These are phyloP conservation scores for Pentamera pediparva DNA, from an alignment of 53 echinoderm and acorn worm genomes.

Conservation along the genomic window DNA sequence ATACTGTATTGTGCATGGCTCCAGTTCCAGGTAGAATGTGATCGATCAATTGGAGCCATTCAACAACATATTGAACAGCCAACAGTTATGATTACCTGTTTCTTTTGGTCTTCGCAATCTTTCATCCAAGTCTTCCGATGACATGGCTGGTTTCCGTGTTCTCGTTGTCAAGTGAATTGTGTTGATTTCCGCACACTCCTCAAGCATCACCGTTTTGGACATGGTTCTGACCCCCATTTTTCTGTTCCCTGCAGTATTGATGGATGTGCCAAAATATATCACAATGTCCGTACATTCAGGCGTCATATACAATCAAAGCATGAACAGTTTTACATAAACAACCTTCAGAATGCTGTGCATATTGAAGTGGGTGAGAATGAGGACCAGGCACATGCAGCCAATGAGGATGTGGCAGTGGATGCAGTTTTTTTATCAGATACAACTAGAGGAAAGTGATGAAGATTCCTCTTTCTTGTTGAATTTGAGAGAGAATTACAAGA, in stretches of 20 bases:
- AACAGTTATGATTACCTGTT: no score
- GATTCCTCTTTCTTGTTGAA: conserved; percentile 12
- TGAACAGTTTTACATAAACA: conserved; percentile 6
- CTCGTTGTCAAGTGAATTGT: background rate
- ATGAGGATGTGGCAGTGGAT: background rate
- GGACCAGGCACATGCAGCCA: background rate
- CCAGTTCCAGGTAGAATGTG: no score
- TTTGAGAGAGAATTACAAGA: conserved; percentile 2
- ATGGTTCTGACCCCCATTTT: no score
- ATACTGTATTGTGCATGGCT: no score
- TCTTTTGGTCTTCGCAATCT: no score
- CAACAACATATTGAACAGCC: no score
- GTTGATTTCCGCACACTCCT: conserved; percentile 8
- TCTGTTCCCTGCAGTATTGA: conserved; percentile 5
- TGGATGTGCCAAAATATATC: conserved; percentile 16
- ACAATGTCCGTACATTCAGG: conserved; percentile 13
- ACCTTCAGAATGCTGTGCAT: background rate
- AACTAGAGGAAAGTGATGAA: background rate
- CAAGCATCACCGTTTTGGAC: conserved; percentile 12
- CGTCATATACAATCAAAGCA: conserved; percentile 10
- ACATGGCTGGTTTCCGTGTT: conserved; percentile 9
- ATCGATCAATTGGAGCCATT: no score
- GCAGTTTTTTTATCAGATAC: conserved; percentile 7
- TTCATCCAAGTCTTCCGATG: no score
- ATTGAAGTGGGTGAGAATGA: no score